phyloP scores from a whole-genome alignment of 2,113 vertebrate genomes.

The Stegastes partitus region DNA sequence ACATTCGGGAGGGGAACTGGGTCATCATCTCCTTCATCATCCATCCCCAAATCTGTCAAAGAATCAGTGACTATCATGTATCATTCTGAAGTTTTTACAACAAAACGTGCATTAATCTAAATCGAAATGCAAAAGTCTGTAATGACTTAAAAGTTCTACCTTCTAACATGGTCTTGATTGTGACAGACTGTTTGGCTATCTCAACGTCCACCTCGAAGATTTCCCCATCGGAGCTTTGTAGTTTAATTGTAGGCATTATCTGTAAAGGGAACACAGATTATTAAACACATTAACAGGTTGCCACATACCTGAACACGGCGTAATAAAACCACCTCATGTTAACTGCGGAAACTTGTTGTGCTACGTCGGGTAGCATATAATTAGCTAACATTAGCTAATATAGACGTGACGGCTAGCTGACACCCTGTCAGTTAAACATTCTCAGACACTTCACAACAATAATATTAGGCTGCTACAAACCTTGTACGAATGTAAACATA shows the following conservation, averaged over 20 bases:
- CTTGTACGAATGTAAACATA: too few relatives aligned
- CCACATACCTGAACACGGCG: fast-evolving
- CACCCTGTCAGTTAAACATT: not conserved
- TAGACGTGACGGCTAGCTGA: not conserved
- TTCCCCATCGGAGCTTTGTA: conserved; percentile 99
- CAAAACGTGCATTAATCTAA: not conserved
- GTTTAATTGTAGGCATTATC: conserved; percentile 98
- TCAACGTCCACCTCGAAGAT: conserved; percentile 99
- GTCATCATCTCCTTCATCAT: conserved; percentile 99
- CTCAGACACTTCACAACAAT: fast-evolving
- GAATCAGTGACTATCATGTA: not conserved
- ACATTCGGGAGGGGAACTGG: conserved; percentile 98
- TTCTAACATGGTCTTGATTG: conserved; percentile 99
- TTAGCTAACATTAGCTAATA: conserved; percentile 6
- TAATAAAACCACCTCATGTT: too few relatives aligned
- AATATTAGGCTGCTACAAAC: not conserved
- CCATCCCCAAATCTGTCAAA: conserved; percentile 96
- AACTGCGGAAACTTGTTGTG: not conserved
- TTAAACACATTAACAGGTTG: not conserved
- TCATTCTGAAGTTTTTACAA: not conserved
- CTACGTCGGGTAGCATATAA: not conserved
- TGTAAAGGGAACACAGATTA: not conserved
- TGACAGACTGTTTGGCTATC: conserved; percentile 99
- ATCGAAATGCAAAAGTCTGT: not conserved
- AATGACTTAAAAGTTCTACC: conserved; percentile 78